These are phyloP conservation scores for Daboia siamensis DNA, from an alignment of 2,113 vertebrate genomes.

Conservation along the genomic window DNA sequence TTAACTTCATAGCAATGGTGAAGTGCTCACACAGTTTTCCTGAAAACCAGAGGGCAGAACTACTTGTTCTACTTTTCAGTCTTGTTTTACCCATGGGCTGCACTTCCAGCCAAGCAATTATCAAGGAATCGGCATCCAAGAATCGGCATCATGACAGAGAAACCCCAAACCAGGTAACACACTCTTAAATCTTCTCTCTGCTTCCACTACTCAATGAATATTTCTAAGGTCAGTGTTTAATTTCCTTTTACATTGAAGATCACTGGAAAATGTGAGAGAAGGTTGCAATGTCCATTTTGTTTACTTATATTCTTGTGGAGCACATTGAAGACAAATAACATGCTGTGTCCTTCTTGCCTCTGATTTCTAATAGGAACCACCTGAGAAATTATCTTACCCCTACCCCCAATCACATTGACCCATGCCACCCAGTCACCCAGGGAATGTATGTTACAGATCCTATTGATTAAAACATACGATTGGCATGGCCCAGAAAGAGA, in stretches of 20 bases:
- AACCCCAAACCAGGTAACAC: slow-evolving; percentile 49
- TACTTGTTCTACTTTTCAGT: background rate
- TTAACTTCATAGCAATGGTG: slow-evolving; percentile 27
- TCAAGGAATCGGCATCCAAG: background rate
- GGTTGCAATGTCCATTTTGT: background rate
- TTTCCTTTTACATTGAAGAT: background rate
- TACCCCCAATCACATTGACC: background rate
- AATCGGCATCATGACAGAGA: slow-evolving; percentile 42
- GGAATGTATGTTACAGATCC: background rate
- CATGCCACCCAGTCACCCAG: background rate
- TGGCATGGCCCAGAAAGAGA: background rate
- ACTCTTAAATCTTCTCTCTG: background rate
- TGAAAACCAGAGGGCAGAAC: slow-evolving; percentile 23
- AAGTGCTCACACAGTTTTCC: slow-evolving; percentile 9
- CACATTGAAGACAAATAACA: background rate
- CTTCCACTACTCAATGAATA: background rate
- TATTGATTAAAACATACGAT: background rate
- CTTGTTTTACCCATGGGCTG: slow-evolving; percentile 57
- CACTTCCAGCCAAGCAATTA: slow-evolving; percentile 33
- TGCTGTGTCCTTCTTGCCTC: background rate
- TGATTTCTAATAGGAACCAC: background rate
- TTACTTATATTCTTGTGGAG: background rate
- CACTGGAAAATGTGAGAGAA: background rate
- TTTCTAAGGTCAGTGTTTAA: background rate
- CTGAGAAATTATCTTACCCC: background rate